Base-by-base conservation (phyloP, 2,797 vertebrate species). In the Gallinago nigripennis region DNA sequence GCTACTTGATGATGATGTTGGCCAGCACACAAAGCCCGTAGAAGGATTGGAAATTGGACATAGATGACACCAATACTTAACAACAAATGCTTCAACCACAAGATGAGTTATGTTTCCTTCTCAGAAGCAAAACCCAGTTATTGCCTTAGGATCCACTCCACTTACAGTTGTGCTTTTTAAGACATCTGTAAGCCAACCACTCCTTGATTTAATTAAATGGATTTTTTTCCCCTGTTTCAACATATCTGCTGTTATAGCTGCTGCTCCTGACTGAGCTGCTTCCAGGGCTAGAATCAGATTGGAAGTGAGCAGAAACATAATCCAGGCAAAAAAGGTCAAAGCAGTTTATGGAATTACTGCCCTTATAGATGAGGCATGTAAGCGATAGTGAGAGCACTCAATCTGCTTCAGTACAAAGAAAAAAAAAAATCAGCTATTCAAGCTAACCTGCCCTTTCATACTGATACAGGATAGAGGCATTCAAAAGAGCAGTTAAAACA, bases 181-280 rank as follows among this genome's bases (percentile, higher is more conserved):
- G 24, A 63, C 28, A 73, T 39, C 60, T 87, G 56, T 43, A 79
- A 94, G 65, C 33, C 82, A 83, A 68, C 25, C 1, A 0, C n/a
- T 56, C 33, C 45, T 80, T 91, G 33, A 89, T 82, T 88, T 89
- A 87, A 91, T 89, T 91, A 91, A 66, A 91, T 12, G 14, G 45
- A 95, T 75, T 87, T 35, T 16, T 82, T 63, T 72, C 37, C 37
- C 50, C 54, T 19, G 8, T 71, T 87, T 64, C 60, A 91, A 19
- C 16, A 41, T 80, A 85, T 63, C 27, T 82, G 51, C 51, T 76
- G 8, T 41, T 82, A 51, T 3, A 72, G 46, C 43, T 39, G 31
- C 10, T 75, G 51, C 50, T 88, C 50, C 73, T 90, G 28, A 11
- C 54, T 77, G 82, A 95, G 64, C 56, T 73, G 48, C 48, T 94